These are phyloP conservation scores for Nannoperca obscura DNA, from an alignment of 2,797 vertebrate genomes.

Conservation along the genomic window DNA sequence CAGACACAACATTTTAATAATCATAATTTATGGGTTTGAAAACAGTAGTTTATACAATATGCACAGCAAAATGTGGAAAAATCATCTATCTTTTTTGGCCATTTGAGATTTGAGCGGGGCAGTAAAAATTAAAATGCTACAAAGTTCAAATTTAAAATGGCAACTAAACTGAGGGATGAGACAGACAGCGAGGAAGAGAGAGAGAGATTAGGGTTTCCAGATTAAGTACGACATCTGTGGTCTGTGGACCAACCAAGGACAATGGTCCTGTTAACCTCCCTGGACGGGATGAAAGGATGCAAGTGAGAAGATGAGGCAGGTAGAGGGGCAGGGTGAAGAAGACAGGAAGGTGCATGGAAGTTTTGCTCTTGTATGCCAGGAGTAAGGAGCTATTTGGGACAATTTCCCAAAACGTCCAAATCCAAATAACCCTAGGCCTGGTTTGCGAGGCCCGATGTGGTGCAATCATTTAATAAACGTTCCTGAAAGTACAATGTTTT, in stretches of 20 bases:
- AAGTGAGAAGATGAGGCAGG: conserved; percentile 44
- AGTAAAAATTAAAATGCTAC: conserved; percentile 30
- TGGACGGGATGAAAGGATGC: conserved; percentile 51
- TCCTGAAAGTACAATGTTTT: conserved; percentile 52
- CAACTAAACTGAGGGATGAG: conserved; percentile 43
- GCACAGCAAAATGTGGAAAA: conserved; percentile 8
- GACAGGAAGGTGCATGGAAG: conserved; percentile 49
- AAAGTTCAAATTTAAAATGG: conserved; percentile 58
- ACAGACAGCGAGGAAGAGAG: conserved; percentile 35
- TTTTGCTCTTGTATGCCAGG: conserved; percentile 47
- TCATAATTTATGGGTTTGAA: not conserved
- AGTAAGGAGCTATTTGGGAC: conserved; percentile 53
- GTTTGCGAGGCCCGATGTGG: conserved; percentile 68
- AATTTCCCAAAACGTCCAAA: conserved; percentile 63
- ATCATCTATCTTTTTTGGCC: not conserved
- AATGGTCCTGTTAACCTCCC: conserved; percentile 57
- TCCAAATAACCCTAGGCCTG: conserved; percentile 68
- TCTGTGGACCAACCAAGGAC: conserved; percentile 69
- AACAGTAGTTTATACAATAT: conserved; percentile 11
- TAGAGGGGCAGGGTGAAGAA: conserved; percentile 28
- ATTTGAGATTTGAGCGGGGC: conserved; percentile 9
- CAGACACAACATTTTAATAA: not conserved
- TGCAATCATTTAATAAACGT: conserved; percentile 62
- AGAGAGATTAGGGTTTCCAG: conserved; percentile 73
- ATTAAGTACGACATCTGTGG: conserved; percentile 75